Base-by-base conservation (phyloP, 2,888 invertebrate genomes). In the Rotaria macrura region DNA sequence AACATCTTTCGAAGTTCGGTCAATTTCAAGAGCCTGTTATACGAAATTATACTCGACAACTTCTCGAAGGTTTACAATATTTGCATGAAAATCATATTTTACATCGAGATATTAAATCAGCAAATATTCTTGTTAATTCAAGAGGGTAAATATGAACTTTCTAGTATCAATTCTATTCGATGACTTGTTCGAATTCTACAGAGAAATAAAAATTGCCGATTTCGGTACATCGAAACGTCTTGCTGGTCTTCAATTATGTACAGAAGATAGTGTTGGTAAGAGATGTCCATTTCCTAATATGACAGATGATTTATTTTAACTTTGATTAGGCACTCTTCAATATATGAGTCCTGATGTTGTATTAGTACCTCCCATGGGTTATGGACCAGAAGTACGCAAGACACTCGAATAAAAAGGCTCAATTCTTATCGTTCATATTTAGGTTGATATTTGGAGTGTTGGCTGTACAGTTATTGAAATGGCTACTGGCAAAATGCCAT, bases 391-490 rank as follows among this genome's bases (percentile, higher is more conserved):
- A 79, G 79, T 79, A 79, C 43, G 79, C 5, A n/a, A 34, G 34
- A 2, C 1, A 25, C 10, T 0, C 1, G 10, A n/a, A 43, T n/a
- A 14, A 47, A 47, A 9, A 47, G 14, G 20, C 14, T 23, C 9
- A 43, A 43, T 12, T 14, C n/a, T 25, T 25, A 79, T 40, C 10
- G 4, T 43, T 25, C 43, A 12, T 79, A 0, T 79, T n/a, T 9
- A 79, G 79, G 79, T 79, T 25, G 79, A 79, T 79, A 79, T 79
- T 9, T 79, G 79, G 79, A 43, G 79, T 79, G 84, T 84, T 34
- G 84, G 84, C n/a, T 84, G 84, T 54, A 84, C 84, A 12, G 38
- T 84, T 9, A 84, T 84, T 23, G 84, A 84, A 84, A 84, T 84
- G 84, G 84, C 34, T 2, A 84, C 84, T 12, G 84, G 84, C 23